These are phyloP conservation scores for Tethya wilhelma DNA, from an alignment of 37 sponge, comb jelly and placozoan species.

Conservation along the genomic window DNA sequence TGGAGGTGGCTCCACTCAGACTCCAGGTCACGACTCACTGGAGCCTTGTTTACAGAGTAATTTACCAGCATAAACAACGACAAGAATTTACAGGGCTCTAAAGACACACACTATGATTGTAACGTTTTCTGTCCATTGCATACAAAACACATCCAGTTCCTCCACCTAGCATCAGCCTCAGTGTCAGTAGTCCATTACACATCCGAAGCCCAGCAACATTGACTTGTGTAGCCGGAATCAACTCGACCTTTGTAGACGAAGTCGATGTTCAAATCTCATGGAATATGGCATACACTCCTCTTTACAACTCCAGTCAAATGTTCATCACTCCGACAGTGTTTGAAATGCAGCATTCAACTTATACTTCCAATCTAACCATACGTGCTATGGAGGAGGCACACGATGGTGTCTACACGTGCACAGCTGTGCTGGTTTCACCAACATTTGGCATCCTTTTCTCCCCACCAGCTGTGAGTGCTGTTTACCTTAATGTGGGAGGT, in stretches of 20 bases:
- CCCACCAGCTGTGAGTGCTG: neutral
- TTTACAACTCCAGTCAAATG: neutral
- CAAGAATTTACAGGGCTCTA: neutral
- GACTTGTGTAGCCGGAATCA: neutral
- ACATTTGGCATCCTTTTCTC: neutral
- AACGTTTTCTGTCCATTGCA: too few species aligned
- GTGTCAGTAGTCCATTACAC: too few species aligned
- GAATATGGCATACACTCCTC: neutral
- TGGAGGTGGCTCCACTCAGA: too few species aligned
- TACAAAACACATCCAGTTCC: neutral
- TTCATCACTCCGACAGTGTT: neutral
- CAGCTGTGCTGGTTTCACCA: neutral
- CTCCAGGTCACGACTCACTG: too few species aligned
- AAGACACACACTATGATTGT: neutral
- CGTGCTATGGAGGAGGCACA: neutral
- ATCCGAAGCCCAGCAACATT: neutral
- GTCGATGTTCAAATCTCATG: neutral
- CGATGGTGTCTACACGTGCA: conserved; percentile 19
- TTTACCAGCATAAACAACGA: neutral
- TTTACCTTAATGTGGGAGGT: conserved; percentile 10
- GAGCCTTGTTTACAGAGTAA: neutral
- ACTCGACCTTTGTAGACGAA: neutral
- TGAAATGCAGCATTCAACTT: neutral
- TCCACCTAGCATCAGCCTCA: neutral
- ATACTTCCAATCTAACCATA: neutral